phyloP scores from a whole-genome alignment of 2,888 invertebrate species.

The Acrobasis consociella region DNA sequence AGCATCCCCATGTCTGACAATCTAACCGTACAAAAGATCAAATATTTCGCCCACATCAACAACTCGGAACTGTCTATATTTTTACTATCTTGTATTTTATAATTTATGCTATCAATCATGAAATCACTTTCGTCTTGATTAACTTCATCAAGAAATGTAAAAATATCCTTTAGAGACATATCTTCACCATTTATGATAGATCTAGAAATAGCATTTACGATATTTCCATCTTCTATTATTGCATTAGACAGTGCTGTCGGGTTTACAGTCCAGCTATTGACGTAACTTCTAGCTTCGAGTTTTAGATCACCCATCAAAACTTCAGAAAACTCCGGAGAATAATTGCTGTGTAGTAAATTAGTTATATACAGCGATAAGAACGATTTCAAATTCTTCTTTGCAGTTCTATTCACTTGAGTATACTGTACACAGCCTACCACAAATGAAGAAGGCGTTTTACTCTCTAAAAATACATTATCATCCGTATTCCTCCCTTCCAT shows the following conservation, averaged over 20 bases:
- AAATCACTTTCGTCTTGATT: conserved; percentile 49
- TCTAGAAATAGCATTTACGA: conserved; percentile 66
- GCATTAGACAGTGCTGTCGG: conserved; percentile 57
- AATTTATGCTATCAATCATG: conserved; percentile 43
- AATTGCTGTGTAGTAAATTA: conserved; percentile 85
- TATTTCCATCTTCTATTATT: conserved; percentile 50
- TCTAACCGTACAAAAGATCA: conserved; percentile 65
- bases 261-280: conserved; percentile 73
- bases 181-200: conserved; percentile 62
- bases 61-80: conserved; percentile 61
- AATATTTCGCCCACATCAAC: conserved; percentile 69
- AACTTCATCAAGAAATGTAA: conserved; percentile 51
- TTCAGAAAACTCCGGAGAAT: conserved; percentile 75
- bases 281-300: conserved; percentile 72
- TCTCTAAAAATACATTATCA: conserved; percentile 63
- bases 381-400: conserved; percentile 61
- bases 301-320: conserved; percentile 75
- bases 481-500: conserved; percentile 61
- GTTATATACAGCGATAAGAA: conserved; percentile 69
- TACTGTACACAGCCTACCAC: conserved; percentile 71
- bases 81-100: conserved; percentile 47
- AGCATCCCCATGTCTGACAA: conserved; percentile 58
- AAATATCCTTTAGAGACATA: conserved; percentile 54
- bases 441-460: conserved; percentile 68
- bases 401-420: conserved; percentile 57